These are phyloP conservation scores for Oncopeltus fasciatus DNA, from an alignment of 1,140 invertebrate genomes.

Conservation along the genomic window DNA sequence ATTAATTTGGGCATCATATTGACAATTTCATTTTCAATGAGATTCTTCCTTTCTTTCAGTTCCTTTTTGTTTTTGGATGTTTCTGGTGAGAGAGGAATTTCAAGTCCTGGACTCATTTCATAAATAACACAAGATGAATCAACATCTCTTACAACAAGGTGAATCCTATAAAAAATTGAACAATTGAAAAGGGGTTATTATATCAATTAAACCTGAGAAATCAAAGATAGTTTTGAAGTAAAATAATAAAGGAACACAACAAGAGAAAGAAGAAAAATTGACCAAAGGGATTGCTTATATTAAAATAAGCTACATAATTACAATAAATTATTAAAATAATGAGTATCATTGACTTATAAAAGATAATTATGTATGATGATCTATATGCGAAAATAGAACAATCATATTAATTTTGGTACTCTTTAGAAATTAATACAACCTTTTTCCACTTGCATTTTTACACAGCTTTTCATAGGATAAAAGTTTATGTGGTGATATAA, in stretches of 20 bases:
- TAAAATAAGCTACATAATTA: too few species aligned
- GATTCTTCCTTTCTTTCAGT: slow-evolving; percentile 7
- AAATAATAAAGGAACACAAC: too few species aligned
- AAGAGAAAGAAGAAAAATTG: not conserved
- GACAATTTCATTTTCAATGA: slow-evolving; percentile 10
- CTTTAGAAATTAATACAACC: too few species aligned
- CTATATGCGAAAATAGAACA: too few species aligned
- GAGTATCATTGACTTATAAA: too few species aligned
- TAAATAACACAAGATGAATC: slow-evolving; percentile 31
- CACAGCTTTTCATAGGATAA: too few species aligned
- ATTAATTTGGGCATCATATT: not conserved
- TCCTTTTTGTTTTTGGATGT: slow-evolving; percentile 19
- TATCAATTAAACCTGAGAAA: too few species aligned
- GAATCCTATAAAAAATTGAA: slow-evolving; percentile 27
- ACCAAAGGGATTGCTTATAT: not conserved
- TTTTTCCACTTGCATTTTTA: too few species aligned
- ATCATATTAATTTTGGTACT: too few species aligned
- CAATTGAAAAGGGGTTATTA: too few species aligned
- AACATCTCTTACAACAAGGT: slow-evolving; percentile 31
- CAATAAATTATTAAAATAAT: too few species aligned
- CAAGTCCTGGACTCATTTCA: slow-evolving; percentile 28
- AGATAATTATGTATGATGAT: too few species aligned
- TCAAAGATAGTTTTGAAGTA: not conserved
- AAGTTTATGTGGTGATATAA: slow-evolving; percentile 13
- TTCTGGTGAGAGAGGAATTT: slow-evolving; percentile 29